Base-by-base conservation (phyloP, 37 sponge, comb jelly and placozoan species). In the Cliona cf. orientalis region DNA sequence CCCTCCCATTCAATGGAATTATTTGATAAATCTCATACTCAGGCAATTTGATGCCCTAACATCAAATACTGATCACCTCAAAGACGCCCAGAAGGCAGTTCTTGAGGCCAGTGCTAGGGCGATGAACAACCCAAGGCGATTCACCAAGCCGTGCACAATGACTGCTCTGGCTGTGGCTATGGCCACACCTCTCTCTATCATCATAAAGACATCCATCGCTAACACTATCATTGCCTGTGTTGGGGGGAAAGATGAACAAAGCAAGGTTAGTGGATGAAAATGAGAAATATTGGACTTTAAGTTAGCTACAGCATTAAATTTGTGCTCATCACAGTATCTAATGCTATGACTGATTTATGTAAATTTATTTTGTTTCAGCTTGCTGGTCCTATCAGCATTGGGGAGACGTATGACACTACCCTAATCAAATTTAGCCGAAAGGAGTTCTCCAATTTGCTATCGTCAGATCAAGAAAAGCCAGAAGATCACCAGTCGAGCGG, bases 191-290 rank as follows among this genome's bases (percentile, higher is more conserved):
- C 42, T 86, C 37, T 85, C 86, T 42, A 44, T 69, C 39, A 67
- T 76, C 31, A 23, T 69, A 1, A 55, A 82, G 60, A 40, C 81
- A 12, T 55, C 82, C 14, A 32, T 80, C 19, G 37, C 70, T 12
- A 58, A 42, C 55, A 87, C 88, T 46, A 75, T 87, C 19, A 76
- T 76, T 12, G 81, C 76, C 3, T 87, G 88, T 67, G 66, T 80
- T n/a, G 88, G 81, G 35, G 58, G 62, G 2, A 59, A 58, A 64
- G 88, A 80, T 55, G 58, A 49, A 56, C 62, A 87, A 36, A 81
- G 76, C 66, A 78, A 86, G 69, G 69, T 78, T 2, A 58, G 26
- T 64, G 36, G 37, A 9, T 59, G 23, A 9, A 59, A 25, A 19
- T 49, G 55, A 49, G 55, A 17, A 19, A 11, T 17, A 49, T 49